These are phyloP conservation scores for Euschistus heros DNA, from an alignment of 1,140 invertebrate genomes.

Conservation along the genomic window DNA sequence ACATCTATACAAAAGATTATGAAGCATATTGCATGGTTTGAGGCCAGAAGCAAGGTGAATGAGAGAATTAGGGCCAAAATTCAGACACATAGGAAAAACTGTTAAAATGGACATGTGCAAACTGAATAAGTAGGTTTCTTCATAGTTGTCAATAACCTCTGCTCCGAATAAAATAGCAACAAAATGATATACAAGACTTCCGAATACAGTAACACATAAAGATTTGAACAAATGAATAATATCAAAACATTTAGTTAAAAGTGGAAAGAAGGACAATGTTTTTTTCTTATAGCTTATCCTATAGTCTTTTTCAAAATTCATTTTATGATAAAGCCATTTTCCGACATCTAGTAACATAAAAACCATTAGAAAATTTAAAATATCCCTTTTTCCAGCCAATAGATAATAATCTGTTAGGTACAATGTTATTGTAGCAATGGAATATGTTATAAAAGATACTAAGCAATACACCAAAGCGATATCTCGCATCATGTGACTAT, in stretches of 20 bases:
- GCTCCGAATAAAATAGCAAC: conserved; percentile 65
- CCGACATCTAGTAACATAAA: conserved; percentile 3
- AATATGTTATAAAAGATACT: neutral
- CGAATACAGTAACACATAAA: conserved; percentile 13
- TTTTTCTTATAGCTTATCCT: neutral
- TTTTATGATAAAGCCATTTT: conserved; percentile 13
- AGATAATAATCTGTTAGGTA: neutral
- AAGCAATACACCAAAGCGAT: neutral
- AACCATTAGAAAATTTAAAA: neutral
- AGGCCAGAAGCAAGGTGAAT: conserved; percentile 20
- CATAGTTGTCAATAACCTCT: conserved; percentile 48
- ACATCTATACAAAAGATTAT: conserved; percentile 46
- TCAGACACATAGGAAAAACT: conserved; percentile 49
- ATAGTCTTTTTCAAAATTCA: neutral
- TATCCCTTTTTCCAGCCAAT: neutral
- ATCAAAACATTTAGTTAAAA: neutral
- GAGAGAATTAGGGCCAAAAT: conserved; percentile 43
- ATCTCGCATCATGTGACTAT: neutral
- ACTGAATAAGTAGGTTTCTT: conserved; percentile 62
- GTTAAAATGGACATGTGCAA: conserved; percentile 52
- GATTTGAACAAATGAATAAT: conserved; percentile 10
- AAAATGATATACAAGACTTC: conserved; percentile 42
- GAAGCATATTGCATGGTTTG: conserved; percentile 36
- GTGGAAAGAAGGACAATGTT: neutral
- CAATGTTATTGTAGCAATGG: neutral